These are phyloP conservation scores for Hypomecis atomaria DNA, from an alignment of 2,888 invertebrate genomes.

Conservation along the genomic window DNA sequence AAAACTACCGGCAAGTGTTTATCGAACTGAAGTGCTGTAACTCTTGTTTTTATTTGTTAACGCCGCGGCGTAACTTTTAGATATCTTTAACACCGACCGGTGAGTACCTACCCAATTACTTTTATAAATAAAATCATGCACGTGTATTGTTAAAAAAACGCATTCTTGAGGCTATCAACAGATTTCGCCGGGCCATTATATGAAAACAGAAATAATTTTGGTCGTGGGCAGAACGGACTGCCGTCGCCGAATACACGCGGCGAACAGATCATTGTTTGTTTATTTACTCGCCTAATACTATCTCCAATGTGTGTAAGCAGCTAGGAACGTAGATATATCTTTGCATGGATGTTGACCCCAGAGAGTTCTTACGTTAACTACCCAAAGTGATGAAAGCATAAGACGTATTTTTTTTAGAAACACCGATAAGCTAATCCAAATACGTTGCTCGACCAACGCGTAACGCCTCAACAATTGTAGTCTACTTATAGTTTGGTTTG, in stretches of 20 bases:
- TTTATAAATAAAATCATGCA: constrained; percentile 26
- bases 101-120: constrained; percentile 33
- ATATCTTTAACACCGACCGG: constrained; percentile 31
- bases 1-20: constrained; percentile 63
- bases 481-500: too few relatives aligned
- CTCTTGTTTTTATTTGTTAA: constrained; percentile 57
- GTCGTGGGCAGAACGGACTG: constrained; percentile 31
- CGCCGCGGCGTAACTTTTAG: constrained; percentile 39
- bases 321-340: too few relatives aligned
- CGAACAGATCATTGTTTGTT: constrained; percentile 47
- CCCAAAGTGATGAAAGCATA: too few relatives aligned
- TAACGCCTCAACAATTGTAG: too few relatives aligned
- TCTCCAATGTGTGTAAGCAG: background rate
- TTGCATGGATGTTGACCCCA: too few relatives aligned
- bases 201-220: constrained; percentile 46
- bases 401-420: too few relatives aligned
- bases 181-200: constrained; percentile 39
- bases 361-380: too few relatives aligned
- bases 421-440: too few relatives aligned
- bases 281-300: constrained; percentile 26
- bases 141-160: constrained; percentile 22
- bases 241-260: constrained; percentile 36
- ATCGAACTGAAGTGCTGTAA: constrained; percentile 69
- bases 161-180: constrained; percentile 36
- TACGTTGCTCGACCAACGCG: too few relatives aligned